These are phyloP conservation scores for Akabosia matsudoensis DNA, from an alignment of 1,140 invertebrate genomes.

Conservation along the genomic window DNA sequence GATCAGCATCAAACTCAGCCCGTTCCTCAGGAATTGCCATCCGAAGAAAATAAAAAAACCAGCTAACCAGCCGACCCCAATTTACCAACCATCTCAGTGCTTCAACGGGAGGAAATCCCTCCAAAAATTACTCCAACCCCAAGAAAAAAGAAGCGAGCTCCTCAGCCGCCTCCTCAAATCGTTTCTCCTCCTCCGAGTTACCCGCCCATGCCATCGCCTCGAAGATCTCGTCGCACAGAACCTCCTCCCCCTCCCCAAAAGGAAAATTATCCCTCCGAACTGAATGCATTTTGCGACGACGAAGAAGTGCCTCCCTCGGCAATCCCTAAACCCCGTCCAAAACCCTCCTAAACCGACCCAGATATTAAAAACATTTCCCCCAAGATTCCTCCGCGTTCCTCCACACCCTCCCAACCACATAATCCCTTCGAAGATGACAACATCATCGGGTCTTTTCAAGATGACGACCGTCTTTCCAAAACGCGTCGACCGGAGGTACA, in stretches of 20 bases:
- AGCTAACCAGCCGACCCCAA: too few relatives aligned
- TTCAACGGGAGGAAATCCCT: too few relatives aligned
- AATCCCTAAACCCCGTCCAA: neutral
- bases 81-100: too few relatives aligned
- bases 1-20: too few relatives aligned
- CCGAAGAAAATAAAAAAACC: neutral
- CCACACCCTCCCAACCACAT: conserved; percentile 9
- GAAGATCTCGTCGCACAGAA: too few relatives aligned
- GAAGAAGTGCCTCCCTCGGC: conserved; percentile 53
- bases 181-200: neutral
- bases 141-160: conserved; percentile 8
- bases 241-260: too few relatives aligned
- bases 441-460: conserved; percentile 53
- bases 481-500: too few relatives aligned
- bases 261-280: conserved; percentile 65
- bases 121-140: neutral
- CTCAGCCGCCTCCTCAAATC: neutral
- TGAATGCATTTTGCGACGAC: conserved; percentile 67
- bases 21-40: neutral
- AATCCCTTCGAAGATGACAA: conserved; percentile 56
- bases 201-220: conserved; percentile 25
- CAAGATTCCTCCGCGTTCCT: neutral
- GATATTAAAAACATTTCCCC: neutral
- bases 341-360: neutral
- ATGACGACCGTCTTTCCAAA: conserved; percentile 28